phyloP scores from a whole-genome alignment of 2,888 invertebrate species.

The Platerodrilus igneus region DNA sequence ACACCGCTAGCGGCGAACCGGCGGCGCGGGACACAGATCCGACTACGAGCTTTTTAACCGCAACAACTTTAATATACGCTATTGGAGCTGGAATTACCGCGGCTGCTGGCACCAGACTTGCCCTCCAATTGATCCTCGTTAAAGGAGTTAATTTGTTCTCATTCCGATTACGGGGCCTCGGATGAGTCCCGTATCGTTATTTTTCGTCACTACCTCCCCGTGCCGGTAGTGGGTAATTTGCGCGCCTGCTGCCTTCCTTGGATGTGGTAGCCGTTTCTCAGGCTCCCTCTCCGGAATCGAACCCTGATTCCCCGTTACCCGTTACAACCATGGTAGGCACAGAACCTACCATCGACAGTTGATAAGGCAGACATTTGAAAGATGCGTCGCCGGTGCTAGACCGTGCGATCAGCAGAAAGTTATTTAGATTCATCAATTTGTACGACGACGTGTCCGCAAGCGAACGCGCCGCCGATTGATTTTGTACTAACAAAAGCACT shows the following conservation, averaged over 20 bases:
- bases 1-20: constrained; percentile 31
- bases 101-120: constrained; percentile 68
- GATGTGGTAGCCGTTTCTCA: constrained; percentile 68
- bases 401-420: constrained; percentile 47
- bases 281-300: constrained; percentile 69
- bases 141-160: constrained; percentile 39
- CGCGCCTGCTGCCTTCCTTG: constrained; percentile 70
- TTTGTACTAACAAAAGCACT: constrained; percentile 54
- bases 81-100: constrained; percentile 68
- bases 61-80: constrained; percentile 69
- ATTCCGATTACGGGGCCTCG: constrained; percentile 56
- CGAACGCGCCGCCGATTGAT: constrained; percentile 50
- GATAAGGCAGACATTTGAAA: constrained; percentile 66
- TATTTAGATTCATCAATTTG: constrained; percentile 50
- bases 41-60: constrained; percentile 49
- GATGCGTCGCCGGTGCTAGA: constrained; percentile 55
- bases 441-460: constrained; percentile 42
- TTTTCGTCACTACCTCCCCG: constrained; percentile 64
- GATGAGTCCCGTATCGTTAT: constrained; percentile 59
- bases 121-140: constrained; percentile 56
- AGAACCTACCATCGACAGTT: constrained; percentile 63
- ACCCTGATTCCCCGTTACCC: constrained; percentile 71
- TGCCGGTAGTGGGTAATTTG: constrained; percentile 59
- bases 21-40: constrained; percentile 38
- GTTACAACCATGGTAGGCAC: constrained; percentile 64